Conservation (phyloP, 2,888 invertebrate genomes). For the Zonitis immaculata region DNA sequence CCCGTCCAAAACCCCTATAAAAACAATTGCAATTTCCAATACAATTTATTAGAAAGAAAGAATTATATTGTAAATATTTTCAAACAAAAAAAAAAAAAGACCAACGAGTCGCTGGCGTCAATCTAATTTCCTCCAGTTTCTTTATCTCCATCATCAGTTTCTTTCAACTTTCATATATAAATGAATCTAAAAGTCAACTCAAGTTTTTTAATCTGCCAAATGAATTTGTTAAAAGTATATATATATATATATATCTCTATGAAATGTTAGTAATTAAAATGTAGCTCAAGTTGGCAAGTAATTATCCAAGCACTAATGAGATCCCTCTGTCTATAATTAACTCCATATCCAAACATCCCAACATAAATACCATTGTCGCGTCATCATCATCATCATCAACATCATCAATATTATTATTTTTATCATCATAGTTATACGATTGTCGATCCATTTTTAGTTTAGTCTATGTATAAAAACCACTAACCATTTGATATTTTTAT, state of each 20-base stretch:
- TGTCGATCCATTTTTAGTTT: neutral
- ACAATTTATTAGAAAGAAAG: too few relatives aligned
- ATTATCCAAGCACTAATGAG: constrained; percentile 31
- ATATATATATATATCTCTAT: constrained; percentile 24
- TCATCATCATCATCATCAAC: neutral
- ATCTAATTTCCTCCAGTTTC: neutral
- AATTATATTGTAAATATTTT: too few relatives aligned
- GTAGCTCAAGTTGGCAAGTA: constrained; percentile 32
- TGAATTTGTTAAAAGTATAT: constrained; percentile 21
- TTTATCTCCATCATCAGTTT: neutral
- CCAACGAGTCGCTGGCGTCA: neutral
- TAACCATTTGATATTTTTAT: constrained; percentile 30
- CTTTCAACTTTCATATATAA: constrained; percentile 1
- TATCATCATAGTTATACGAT: too few relatives aligned
- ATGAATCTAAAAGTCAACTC: neutral
- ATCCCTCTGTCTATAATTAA: constrained; percentile 36
- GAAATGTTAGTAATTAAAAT: constrained; percentile 31
- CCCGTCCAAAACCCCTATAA: too few relatives aligned
- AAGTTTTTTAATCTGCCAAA: constrained; percentile 21
- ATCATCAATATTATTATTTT: neutral
- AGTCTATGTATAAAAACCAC: too few relatives aligned
- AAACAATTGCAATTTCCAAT: too few relatives aligned
- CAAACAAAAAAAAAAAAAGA: too few relatives aligned
- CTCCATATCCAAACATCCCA: constrained; percentile 26
- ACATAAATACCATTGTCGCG: constrained; percentile 9